Evolutionary conservation across 2,797 vertebrate species (phyloP).

Genomic region (Sebastiscus tertius): DNA sequence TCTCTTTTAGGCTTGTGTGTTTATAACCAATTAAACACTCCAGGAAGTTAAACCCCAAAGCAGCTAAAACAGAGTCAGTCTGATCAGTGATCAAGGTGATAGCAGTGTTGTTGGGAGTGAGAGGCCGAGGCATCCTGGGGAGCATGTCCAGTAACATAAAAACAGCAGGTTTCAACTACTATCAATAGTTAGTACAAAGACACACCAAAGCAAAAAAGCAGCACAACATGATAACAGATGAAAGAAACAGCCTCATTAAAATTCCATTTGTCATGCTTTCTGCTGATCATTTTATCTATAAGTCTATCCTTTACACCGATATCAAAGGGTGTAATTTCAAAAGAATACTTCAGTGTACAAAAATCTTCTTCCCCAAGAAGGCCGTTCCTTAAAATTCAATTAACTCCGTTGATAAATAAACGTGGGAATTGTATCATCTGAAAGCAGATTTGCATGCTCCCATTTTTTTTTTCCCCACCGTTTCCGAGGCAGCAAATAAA

Average conservation of each 20-base stretch:
- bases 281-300: slow-evolving; percentile 92
- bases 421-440: slow-evolving; percentile 75
- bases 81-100: slow-evolving; percentile 90
- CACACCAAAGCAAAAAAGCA: slow-evolving; percentile 68
- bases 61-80: slow-evolving; percentile 90
- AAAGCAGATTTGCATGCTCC: slow-evolving; percentile 76
- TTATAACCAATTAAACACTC: slow-evolving; percentile 86
- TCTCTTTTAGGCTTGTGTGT: slow-evolving; percentile 78
- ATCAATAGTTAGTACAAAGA: slow-evolving; percentile 92
- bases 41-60: slow-evolving; percentile 87
- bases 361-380: slow-evolving; percentile 58
- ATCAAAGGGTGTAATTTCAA: slow-evolving; percentile 94
- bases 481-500: slow-evolving; percentile 68
- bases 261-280: slow-evolving; percentile 93
- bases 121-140: slow-evolving; percentile 86
- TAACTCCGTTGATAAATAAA: slow-evolving; percentile 78
- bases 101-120: slow-evolving; percentile 87
- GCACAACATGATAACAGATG: slow-evolving; percentile 92
- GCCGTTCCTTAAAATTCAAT: slow-evolving; percentile 80
- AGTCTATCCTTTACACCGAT: slow-evolving; percentile 85
- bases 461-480: slow-evolving; percentile 16
- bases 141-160: slow-evolving; percentile 94
- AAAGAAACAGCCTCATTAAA: slow-evolving; percentile 93
- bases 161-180: slow-evolving; percentile 92
- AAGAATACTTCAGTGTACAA: slow-evolving; percentile 84